phyloP scores from a whole-genome alignment of 2,888 invertebrate species.

The Xanthostigma xanthostigma region DNA sequence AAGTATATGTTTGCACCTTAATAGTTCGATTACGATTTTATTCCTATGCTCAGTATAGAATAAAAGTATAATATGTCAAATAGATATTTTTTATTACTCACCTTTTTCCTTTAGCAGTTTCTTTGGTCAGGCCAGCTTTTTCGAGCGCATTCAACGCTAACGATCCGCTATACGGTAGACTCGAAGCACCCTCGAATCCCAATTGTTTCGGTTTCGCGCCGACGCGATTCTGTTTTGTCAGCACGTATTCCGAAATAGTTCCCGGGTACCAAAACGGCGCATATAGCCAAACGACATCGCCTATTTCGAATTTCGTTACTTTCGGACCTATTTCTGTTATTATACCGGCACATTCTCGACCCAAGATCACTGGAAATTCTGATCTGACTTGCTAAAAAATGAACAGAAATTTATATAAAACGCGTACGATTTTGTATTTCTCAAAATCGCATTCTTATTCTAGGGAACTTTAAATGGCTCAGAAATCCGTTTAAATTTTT shows the following conservation, averaged over 20 bases:
- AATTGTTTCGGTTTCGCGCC: constrained; percentile 37
- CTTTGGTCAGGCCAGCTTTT: constrained; percentile 30
- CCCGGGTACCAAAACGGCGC: constrained; percentile 42
- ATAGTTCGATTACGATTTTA: too few relatives aligned
- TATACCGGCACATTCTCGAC: constrained; percentile 46
- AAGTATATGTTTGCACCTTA: too few relatives aligned
- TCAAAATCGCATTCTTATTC: neutral
- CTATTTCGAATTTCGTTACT: constrained; percentile 40
- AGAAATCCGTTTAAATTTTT: too few relatives aligned
- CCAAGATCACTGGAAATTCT: constrained; percentile 39
- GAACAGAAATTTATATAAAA: constrained; percentile 3
- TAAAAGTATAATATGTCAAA: too few relatives aligned
- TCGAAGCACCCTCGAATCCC: constrained; percentile 42
- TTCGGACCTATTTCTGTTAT: constrained; percentile 42
- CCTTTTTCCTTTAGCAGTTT: constrained; percentile 36
- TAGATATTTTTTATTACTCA: constrained; percentile 16
- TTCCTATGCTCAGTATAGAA: too few relatives aligned
- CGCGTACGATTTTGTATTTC: neutral
- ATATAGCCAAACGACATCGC: constrained; percentile 44
- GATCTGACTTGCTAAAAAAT: constrained; percentile 23
- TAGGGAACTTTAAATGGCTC: neutral
- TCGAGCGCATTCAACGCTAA: constrained; percentile 37
- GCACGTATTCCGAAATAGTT: constrained; percentile 37
- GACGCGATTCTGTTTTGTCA: constrained; percentile 35
- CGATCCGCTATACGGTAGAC: constrained; percentile 42